Conservation (phyloP, 1,140 invertebrate species). For the Riptortus pedestris region DNA sequence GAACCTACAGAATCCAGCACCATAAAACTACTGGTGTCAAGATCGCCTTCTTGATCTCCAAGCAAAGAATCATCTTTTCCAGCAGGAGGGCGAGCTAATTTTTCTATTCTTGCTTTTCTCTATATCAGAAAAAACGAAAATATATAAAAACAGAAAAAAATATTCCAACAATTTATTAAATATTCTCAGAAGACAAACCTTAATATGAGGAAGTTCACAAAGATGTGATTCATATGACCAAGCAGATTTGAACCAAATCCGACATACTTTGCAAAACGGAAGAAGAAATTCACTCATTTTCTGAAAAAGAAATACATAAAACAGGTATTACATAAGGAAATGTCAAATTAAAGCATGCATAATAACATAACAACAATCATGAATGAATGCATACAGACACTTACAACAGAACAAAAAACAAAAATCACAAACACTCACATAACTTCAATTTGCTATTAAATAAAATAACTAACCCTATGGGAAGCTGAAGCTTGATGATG, state of each 20-base stretch:
- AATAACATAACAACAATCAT: too few species aligned
- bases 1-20: constrained; percentile 74
- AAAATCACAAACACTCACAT: too few species aligned
- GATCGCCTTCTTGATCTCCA: constrained; percentile 57
- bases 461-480: constrained; percentile 44
- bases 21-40: constrained; percentile 60
- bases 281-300: constrained; percentile 72
- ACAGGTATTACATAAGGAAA: neutral
- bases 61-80: neutral
- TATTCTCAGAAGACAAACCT: constrained; percentile 41
- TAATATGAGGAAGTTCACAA: constrained; percentile 65
- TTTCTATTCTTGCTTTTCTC: constrained; percentile 44
- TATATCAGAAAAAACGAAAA: constrained; percentile 35
- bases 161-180: neutral
- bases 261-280: constrained; percentile 61
- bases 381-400: too few species aligned
- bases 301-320: constrained; percentile 35
- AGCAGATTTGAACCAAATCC: constrained; percentile 60
- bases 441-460: too few species aligned
- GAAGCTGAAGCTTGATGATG: constrained; percentile 62
- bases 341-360: too few species aligned
- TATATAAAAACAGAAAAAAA: constrained; percentile 22
- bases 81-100: constrained; percentile 24
- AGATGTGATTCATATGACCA: constrained; percentile 72
- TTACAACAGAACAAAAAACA: too few species aligned